Evolutionary conservation across 2,113 vertebrate genomes (phyloP).

Genomic region (Oryzias woworae): DNA sequence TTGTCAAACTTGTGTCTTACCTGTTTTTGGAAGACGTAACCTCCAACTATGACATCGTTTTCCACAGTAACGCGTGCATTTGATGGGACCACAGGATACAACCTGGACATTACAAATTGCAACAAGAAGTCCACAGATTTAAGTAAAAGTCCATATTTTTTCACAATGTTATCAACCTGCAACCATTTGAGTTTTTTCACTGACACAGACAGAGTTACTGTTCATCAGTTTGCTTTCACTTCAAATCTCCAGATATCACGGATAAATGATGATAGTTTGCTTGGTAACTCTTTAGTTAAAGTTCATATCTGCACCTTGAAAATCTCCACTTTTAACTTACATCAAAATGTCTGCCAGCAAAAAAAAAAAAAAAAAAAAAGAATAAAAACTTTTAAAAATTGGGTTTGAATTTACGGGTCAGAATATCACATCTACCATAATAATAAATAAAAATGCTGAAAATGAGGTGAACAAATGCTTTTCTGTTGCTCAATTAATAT

Average conservation of each 20-base stretch:
- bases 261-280: too few relatives aligned
- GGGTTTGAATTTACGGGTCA: too few relatives aligned
- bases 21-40: conserved; percentile 75
- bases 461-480: not conserved
- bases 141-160: not conserved
- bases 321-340: too few relatives aligned
- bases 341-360: too few relatives aligned
- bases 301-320: too few relatives aligned
- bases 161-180: not conserved
- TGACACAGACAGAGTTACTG: too few relatives aligned
- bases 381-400: too few relatives aligned
- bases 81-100: conserved; percentile 80
- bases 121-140: not conserved
- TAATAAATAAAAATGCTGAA: not conserved
- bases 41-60: conserved; percentile 73
- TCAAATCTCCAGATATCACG: too few relatives aligned
- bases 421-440: too few relatives aligned
- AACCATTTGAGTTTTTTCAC: not conserved
- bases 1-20: conserved; percentile 37
- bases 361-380: too few relatives aligned
- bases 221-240: too few relatives aligned
- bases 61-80: conserved; percentile 74
- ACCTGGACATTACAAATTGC: conserved; percentile 48
- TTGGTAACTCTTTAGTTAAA: too few relatives aligned
- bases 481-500: not conserved